Evolutionary conservation across 2,888 invertebrate species (phyloP).

Genomic region (Yponomeuta evonymella): DNA sequence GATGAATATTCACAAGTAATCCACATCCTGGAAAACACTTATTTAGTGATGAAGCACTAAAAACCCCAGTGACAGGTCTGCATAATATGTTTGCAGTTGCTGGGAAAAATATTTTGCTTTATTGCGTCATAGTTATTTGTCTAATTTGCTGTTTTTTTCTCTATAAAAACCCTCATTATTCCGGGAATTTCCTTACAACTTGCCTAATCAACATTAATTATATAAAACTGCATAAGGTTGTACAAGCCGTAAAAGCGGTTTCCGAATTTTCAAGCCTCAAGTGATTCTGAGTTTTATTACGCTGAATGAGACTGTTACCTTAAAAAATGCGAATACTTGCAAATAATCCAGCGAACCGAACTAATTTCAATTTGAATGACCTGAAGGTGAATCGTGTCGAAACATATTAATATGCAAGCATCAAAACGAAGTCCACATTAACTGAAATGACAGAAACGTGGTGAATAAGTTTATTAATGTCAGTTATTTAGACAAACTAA

Average conservation of each 20-base stretch:
- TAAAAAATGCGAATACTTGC: background rate
- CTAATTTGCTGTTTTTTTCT: background rate
- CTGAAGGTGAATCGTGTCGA: background rate
- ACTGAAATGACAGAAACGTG: too few species aligned
- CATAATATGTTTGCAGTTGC: too few species aligned
- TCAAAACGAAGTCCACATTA: too few species aligned
- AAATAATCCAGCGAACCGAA: background rate
- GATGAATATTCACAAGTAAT: too few species aligned
- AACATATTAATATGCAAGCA: background rate
- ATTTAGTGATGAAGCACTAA: too few species aligned
- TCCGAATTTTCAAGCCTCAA: background rate
- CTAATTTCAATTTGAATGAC: background rate
- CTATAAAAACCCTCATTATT: conserved; percentile 15
- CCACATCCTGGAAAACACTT: too few species aligned
- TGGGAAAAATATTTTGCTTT: conserved; percentile 19
- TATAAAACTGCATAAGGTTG: background rate
- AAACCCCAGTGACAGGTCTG: too few species aligned
- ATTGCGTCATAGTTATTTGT: conserved; percentile 16
- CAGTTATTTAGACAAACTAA: too few species aligned
- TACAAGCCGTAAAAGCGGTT: background rate
- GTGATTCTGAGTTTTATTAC: background rate
- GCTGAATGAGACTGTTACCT: background rate
- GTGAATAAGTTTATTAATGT: too few species aligned
- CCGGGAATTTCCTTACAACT: background rate
- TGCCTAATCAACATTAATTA: background rate